A percentile compares a stretch with the other conserved stretches of the same genome.
Conservation (phyloP, 2,113 vertebrate genomes). For the Strix aluco region DNA sequence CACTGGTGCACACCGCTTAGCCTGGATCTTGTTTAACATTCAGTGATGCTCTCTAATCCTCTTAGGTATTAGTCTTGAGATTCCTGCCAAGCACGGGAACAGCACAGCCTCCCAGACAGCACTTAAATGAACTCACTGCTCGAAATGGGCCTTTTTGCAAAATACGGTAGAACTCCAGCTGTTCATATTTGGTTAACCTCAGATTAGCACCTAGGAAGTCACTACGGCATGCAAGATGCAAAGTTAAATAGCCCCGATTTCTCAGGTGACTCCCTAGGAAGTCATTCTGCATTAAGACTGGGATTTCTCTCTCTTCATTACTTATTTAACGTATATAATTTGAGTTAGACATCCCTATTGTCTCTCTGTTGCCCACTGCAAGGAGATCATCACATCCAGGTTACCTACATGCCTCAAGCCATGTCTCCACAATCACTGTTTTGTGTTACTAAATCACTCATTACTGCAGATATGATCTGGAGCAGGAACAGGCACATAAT, state of each 20-base stretch:
- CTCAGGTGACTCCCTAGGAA: background rate
- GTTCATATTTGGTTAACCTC: background rate
- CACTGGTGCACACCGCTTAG: slow-evolving; percentile 50
- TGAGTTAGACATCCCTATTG: background rate
- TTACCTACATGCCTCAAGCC: background rate
- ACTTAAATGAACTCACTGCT: background rate
- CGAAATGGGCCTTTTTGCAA: background rate
- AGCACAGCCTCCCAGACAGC: slow-evolving; percentile 14
- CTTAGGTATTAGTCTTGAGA: slow-evolving; percentile 47
- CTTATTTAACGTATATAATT: background rate
- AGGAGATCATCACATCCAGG: background rate
- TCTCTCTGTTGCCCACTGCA: background rate
- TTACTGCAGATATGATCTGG: background rate
- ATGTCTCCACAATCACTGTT: background rate
- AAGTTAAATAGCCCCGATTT: background rate
- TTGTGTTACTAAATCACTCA: background rate
- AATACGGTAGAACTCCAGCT: background rate
- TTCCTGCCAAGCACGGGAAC: slow-evolving; percentile 37
- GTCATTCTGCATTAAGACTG: background rate
- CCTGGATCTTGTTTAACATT: slow-evolving; percentile 29
- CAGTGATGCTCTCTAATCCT: slow-evolving; percentile 44
- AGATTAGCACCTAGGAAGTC: background rate
- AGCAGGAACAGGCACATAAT: background rate
- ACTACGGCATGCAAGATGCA: background rate
- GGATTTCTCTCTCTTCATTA: background rate